Conservation (phyloP, 37 sponge, comb jelly and placozoan genomes). For the Haliclona indistincta region DNA sequence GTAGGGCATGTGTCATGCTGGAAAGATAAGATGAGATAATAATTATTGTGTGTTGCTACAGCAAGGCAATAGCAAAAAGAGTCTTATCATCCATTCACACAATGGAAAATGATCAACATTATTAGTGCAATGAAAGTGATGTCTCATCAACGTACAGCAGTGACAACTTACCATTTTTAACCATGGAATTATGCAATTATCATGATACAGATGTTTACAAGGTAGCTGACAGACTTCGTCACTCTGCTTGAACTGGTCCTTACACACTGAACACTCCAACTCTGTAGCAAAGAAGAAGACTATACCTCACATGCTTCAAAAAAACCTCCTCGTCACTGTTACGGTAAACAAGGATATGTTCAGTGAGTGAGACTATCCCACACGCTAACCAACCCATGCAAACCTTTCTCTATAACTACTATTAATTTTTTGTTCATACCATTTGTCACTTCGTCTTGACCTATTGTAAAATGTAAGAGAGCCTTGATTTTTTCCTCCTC, state of each 20-base stretch:
- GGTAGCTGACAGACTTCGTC: conserved; percentile 76
- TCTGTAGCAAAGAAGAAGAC: conserved; percentile 11
- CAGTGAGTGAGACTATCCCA: no score
- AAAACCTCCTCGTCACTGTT: no score
- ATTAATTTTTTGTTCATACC: no score
- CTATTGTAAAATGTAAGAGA: conserved; percentile 33
- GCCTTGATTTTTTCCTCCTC: conserved; percentile 65
- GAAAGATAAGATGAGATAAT: neutral
- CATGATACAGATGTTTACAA: conserved; percentile 85
- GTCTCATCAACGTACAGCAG: no score
- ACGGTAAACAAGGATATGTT: no score
- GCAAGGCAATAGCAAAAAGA: neutral
- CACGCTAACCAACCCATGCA: no score
- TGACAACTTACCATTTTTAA: conserved; percentile 68
- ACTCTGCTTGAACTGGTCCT: conserved; percentile 68
- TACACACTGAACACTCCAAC: conserved; percentile 83
- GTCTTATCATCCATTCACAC: neutral
- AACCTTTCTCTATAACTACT: no score
- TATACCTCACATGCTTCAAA: neutral
- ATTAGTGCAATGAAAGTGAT: no score
- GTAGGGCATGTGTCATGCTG: conserved; percentile 18
- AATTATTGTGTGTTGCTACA: neutral
- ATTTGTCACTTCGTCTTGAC: neutral
- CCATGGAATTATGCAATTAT: conserved; percentile 90
- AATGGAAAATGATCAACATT: neutral